Conservation (phyloP, 2,797 vertebrate genomes). For the Pteronotus mesoamericanus region DNA sequence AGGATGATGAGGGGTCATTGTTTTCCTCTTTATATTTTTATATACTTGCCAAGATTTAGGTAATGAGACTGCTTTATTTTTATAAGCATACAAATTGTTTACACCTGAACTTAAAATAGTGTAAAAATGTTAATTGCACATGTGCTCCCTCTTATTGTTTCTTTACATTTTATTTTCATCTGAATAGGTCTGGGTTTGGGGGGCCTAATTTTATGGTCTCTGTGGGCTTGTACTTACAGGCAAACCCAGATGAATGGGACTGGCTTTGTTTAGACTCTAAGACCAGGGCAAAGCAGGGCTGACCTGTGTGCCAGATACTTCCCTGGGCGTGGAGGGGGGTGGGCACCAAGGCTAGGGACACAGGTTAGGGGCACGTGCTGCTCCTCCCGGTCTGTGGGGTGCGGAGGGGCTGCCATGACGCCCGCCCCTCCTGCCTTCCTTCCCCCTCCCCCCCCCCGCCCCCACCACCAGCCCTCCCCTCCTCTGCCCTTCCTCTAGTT, state of each 20-base stretch:
- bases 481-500: not conserved
- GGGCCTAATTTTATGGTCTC: not conserved
- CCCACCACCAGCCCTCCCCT: not conserved
- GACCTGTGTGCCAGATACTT: not conserved
- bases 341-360: not conserved
- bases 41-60: not conserved
- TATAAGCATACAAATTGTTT: not conserved
- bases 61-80: conserved; percentile 10
- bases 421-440: not conserved
- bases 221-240: not conserved
- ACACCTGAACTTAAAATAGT: not conserved
- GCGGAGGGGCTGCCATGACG: accelerated
- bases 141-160: not conserved
- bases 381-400: not conserved
- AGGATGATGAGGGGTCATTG: not conserved
- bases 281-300: not conserved
- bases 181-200: not conserved
- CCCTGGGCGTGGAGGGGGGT: not conserved
- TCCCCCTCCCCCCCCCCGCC: not conserved
- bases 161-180: conserved; percentile 2
- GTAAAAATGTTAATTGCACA: not conserved
- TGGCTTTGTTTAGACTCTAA: not conserved
- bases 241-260: not conserved
- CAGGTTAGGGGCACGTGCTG: no score
- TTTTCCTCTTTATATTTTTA: conserved; percentile 21